Percentiles rank a stretch among this genome's conserved stretches.
phyloP scores from a whole-genome alignment of 2,797 vertebrate genomes.

The Macrochelys suwanniensis region DNA sequence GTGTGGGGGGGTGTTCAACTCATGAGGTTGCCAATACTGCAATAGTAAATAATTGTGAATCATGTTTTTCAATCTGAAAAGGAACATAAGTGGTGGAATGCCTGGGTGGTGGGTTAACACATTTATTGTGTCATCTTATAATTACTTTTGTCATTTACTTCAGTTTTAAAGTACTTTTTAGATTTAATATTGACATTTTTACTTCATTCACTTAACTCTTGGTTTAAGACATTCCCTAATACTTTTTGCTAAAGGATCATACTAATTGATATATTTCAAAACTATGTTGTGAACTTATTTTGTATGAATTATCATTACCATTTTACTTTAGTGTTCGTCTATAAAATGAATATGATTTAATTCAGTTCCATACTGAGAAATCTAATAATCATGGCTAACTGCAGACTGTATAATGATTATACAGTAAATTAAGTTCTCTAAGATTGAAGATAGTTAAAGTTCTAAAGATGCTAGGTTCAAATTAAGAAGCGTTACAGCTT shows the following conservation, averaged over 20 bases:
- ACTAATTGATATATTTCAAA: background rate
- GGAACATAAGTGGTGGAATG: background rate
- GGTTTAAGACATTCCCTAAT: background rate
- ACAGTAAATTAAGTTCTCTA: background rate
- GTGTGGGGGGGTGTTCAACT: background rate
- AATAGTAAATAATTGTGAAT: background rate
- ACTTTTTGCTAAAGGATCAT: background rate
- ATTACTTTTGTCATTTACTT: background rate
- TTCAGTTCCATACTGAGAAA: background rate
- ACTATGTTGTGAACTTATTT: background rate
- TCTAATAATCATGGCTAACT: background rate
- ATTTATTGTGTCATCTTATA: background rate
- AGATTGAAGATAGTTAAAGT: background rate
- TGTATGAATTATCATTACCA: background rate
- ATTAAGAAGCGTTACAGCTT: background rate
- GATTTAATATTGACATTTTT: background rate
- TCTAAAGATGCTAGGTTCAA: conserved; percentile 4
- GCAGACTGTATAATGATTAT: background rate
- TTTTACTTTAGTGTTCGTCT: background rate
- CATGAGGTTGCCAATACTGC: background rate
- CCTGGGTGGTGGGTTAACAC: background rate
- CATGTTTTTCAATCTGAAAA: background rate
- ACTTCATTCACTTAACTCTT: background rate
- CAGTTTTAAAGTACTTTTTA: background rate
- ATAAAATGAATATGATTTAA: background rate